phyloP scores from a whole-genome alignment of 2,888 invertebrate species.

The Drosophila mettleri region DNA sequence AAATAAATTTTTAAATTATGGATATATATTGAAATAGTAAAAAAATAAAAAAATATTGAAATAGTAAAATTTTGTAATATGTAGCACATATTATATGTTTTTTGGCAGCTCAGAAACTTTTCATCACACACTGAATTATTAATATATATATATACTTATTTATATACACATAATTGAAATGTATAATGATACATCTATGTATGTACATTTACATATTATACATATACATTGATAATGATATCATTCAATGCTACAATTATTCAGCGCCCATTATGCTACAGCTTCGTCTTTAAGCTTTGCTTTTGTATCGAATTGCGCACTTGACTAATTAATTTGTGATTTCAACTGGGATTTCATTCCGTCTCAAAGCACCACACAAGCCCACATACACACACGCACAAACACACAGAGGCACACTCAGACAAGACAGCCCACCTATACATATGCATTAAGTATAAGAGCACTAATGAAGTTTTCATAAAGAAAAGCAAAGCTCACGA shows the following conservation, averaged over 20 bases:
- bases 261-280: not conserved
- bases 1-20: too few species aligned
- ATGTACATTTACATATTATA: not conserved
- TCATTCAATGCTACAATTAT: not conserved
- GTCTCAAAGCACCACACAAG: conserved; percentile 1
- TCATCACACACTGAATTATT: not conserved
- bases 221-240: too few species aligned
- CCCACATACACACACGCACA: conserved; percentile 1
- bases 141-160: too few species aligned
- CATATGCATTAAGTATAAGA: not conserved
- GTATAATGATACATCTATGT: not conserved
- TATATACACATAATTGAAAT: not conserved
- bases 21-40: too few species aligned
- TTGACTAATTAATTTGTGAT: conserved; percentile 23
- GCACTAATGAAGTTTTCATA: conserved; percentile 17
- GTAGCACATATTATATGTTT: too few species aligned
- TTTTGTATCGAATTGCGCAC: conserved; percentile 5
- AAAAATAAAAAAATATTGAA: too few species aligned
- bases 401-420: not conserved
- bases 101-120: not conserved
- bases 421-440: not conserved
- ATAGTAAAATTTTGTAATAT: too few species aligned
- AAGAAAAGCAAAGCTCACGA: conserved; percentile 18
- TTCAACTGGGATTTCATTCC: conserved; percentile 14
- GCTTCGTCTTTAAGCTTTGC: not conserved